These are phyloP conservation scores for Tiphia femorata DNA, from an alignment of 2,888 invertebrate genomes.

Conservation along the genomic window DNA sequence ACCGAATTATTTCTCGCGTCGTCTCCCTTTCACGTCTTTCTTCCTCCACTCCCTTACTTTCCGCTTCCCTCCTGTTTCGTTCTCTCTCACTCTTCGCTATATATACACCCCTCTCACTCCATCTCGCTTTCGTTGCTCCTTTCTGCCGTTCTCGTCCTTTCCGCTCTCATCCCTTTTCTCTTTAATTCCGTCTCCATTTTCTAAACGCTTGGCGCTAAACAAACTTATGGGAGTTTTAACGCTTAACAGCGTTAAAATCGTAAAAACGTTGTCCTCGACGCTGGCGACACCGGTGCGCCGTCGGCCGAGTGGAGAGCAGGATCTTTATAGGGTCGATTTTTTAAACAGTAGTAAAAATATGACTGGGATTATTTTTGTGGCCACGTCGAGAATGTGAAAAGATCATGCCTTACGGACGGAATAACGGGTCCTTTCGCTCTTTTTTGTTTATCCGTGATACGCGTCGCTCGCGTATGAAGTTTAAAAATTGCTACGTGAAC, in stretches of 20 bases:
- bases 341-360: too few species aligned
- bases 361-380: too few species aligned
- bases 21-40: slow-evolving; percentile 14
- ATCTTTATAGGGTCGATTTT: too few species aligned
- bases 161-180: slow-evolving; percentile 15
- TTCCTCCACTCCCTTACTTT: slow-evolving; percentile 5
- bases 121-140: neutral
- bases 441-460: too few species aligned
- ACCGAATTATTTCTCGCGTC: slow-evolving; percentile 48
- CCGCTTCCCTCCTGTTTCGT: neutral
- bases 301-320: too few species aligned
- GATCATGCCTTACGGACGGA: too few species aligned
- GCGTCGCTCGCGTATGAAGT: too few species aligned
- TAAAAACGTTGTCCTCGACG: too few species aligned
- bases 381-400: too few species aligned
- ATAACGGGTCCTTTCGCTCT: too few species aligned
- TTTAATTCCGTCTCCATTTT: slow-evolving; percentile 20
- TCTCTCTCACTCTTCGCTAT: slow-evolving; percentile 17
- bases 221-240: slow-evolving; percentile 54
- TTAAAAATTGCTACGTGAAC: too few species aligned
- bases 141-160: neutral
- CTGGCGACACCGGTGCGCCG: too few species aligned
- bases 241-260: slow-evolving; percentile 50
- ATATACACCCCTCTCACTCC: neutral
- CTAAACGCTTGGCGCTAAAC: slow-evolving; percentile 39